Percentiles rank a stretch among this genome's conserved stretches.
phyloP scores from a whole-genome alignment of 2,888 invertebrate genomes.

The Drosophila infuscata region DNA sequence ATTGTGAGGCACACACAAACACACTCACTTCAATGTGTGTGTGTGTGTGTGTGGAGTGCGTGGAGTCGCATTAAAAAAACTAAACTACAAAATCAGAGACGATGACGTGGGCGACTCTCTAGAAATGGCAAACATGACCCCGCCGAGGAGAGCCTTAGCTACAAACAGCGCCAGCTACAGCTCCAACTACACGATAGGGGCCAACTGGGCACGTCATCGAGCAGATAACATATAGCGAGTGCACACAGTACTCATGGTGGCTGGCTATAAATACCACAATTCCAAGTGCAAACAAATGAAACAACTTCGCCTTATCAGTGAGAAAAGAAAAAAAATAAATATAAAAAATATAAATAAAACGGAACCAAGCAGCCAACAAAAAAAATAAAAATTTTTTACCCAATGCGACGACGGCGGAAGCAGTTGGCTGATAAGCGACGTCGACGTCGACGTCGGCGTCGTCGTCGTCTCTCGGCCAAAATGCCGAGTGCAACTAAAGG shows the following conservation, averaged over 20 bases:
- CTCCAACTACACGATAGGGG: conserved; percentile 19
- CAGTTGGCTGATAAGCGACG: conserved; percentile 8
- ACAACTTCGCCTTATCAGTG: conserved; percentile 59
- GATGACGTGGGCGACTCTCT: conserved; percentile 40
- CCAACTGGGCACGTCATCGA: conserved; percentile 25
- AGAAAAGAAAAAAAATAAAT: conserved; percentile 17
- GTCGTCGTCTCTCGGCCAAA: conserved; percentile 41
- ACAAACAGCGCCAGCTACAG: neutral
- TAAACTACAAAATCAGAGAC: neutral
- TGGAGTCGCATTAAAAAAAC: conserved; percentile 2
- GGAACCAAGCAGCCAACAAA: conserved; percentile 24
- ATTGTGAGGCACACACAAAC: conserved; percentile 23
- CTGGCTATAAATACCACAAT: conserved; percentile 66
- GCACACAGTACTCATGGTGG: conserved; percentile 13
- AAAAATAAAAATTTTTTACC: conserved; percentile 26
- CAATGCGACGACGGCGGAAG: conserved; percentile 45
- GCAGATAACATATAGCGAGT: conserved; percentile 46
- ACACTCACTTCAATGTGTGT: neutral
- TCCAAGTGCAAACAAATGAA: conserved; percentile 76
- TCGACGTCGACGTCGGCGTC: neutral
- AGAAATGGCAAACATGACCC: neutral
- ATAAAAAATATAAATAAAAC: conserved; percentile 3
- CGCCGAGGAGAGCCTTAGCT: neutral
- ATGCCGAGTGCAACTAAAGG: conserved; percentile 72
- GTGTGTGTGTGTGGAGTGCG: conserved; percentile 9